Evolutionary conservation across 2,797 vertebrate genomes (phyloP).

Genomic region (Oryzias sinensis): DNA sequence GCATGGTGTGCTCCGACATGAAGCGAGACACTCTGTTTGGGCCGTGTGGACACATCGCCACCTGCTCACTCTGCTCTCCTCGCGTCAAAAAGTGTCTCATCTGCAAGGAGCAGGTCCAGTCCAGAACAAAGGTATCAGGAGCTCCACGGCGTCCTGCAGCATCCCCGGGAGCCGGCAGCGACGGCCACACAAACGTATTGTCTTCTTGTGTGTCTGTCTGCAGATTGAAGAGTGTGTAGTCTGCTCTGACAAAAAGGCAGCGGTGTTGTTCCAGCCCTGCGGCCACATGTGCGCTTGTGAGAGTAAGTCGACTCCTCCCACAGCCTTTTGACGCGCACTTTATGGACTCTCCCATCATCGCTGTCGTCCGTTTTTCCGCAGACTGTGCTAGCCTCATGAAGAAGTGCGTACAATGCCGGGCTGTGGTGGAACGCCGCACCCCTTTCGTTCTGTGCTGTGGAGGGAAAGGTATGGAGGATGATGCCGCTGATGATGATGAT

Average conservation of each 20-base stretch:
- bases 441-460: conserved; percentile 96
- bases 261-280: conserved; percentile 97
- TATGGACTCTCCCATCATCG: neutral
- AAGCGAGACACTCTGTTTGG: conserved; percentile 98
- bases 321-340: neutral
- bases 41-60: conserved; percentile 97
- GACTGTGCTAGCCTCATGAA: conserved; percentile 99
- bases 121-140: conserved; percentile 91
- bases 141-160: neutral
- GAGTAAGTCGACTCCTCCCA: conserved; percentile 83
- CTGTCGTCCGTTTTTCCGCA: conserved; percentile 47
- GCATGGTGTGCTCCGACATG: conserved; percentile 99
- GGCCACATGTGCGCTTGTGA: conserved; percentile 99
- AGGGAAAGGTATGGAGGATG: conserved; percentile 96
- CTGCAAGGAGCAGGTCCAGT: conserved; percentile 99
- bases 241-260: conserved; percentile 98
- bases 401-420: conserved; percentile 98
- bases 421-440: conserved; percentile 93
- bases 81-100: conserved; percentile 99
- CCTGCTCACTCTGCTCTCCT: conserved; percentile 96
- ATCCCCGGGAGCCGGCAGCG: neutral
- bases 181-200: neutral
- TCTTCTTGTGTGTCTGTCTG: conserved; percentile 10
- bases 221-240: conserved; percentile 99
- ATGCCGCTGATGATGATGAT: conserved; percentile 81